Conservation (phyloP, 2,113 vertebrate genomes). For the Pluvianellus socialis region DNA sequence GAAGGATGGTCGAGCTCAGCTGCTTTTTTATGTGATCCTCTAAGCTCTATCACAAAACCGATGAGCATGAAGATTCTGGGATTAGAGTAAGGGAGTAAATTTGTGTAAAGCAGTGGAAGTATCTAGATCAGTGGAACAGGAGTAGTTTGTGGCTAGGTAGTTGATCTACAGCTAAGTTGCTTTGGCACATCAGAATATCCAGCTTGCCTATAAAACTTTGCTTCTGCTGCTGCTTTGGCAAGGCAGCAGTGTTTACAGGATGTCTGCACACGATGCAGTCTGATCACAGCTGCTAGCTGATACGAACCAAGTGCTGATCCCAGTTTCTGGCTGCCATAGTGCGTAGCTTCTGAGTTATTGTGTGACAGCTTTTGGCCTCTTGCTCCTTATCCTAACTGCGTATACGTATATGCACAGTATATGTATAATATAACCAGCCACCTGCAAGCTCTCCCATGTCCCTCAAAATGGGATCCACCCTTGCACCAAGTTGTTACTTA, state of each 20-base stretch:
- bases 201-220: constrained; percentile 35
- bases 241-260: background rate
- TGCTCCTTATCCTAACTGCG: constrained; percentile 52
- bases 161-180: background rate
- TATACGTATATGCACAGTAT: constrained; percentile 39
- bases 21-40: background rate
- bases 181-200: constrained; percentile 26
- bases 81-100: background rate
- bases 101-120: background rate
- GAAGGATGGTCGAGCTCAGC: background rate
- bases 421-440: background rate
- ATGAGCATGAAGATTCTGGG: background rate
- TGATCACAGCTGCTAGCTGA: constrained; percentile 24
- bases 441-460: background rate
- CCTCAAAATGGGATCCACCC: background rate
- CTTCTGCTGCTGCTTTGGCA: constrained; percentile 31
- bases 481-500: background rate
- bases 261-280: background rate
- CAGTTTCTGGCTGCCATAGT: constrained; percentile 21
- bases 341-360: constrained; percentile 28
- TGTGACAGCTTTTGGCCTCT: constrained; percentile 67
- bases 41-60: accelerated
- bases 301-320: background rate
- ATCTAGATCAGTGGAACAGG: background rate
- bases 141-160: background rate